phyloP scores from a whole-genome alignment of 2,888 invertebrate genomes.

The Thera britannica region DNA sequence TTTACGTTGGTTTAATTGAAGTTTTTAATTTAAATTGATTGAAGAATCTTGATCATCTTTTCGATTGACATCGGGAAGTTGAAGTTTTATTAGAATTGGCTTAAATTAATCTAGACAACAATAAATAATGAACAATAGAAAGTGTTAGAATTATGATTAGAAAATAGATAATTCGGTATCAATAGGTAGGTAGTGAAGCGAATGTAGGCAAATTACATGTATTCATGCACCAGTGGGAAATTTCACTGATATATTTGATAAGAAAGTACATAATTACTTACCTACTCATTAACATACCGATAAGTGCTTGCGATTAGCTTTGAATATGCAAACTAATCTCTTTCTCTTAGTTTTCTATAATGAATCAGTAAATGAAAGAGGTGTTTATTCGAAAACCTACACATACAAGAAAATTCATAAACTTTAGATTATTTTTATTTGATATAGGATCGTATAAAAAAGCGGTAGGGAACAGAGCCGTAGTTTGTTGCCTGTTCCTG shows the following conservation, averaged over 20 bases:
- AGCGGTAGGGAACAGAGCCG: too few species aligned
- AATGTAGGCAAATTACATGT: constrained; percentile 51
- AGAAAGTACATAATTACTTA: constrained; percentile 58
- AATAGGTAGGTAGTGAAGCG: constrained; percentile 44
- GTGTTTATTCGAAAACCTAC: too few species aligned
- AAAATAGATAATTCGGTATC: constrained; percentile 37
- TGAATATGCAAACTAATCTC: constrained; percentile 6
- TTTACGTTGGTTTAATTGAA: constrained; percentile 28
- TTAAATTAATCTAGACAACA: background rate
- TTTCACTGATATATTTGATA: constrained; percentile 61
- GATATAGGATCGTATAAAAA: too few species aligned
- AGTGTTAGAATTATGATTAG: constrained; percentile 35
- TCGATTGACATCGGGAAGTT: background rate
- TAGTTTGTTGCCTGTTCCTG: too few species aligned
- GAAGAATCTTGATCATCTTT: constrained; percentile 15
- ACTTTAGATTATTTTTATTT: too few species aligned
- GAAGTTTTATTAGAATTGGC: background rate
- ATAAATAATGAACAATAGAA: constrained; percentile 23
- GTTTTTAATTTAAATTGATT: constrained; percentile 24
- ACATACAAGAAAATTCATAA: too few species aligned
- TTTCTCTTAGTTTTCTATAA: background rate
- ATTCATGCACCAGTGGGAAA: constrained; percentile 56
- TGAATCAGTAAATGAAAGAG: constrained; percentile 5
- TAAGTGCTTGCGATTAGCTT: constrained; percentile 8
- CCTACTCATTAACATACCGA: constrained; percentile 30